These are phyloP conservation scores for Zygogramma bicolorata DNA, from an alignment of 2,888 invertebrate species.

Conservation along the genomic window DNA sequence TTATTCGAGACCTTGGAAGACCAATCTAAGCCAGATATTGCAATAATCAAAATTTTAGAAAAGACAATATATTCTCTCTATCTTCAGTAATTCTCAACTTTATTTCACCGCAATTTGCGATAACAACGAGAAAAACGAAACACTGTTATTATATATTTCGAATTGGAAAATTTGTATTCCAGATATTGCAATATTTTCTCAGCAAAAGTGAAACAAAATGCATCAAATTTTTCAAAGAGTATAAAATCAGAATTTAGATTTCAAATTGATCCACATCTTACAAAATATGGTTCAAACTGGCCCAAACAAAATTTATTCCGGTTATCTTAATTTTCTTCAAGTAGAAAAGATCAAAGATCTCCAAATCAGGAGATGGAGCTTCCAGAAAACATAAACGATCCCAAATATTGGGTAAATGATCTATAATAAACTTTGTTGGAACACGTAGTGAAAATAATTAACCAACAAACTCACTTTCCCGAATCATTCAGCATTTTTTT, in stretches of 20 bases:
- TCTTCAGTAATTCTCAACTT: too few relatives aligned
- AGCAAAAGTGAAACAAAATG: background rate
- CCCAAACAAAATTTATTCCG: background rate
- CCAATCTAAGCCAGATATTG: background rate
- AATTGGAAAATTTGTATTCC: too few relatives aligned
- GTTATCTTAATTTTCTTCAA: background rate
- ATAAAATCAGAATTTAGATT: background rate
- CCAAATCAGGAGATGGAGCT: background rate
- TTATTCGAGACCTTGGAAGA: background rate
- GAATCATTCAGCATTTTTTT: too few relatives aligned
- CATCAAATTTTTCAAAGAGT: background rate
- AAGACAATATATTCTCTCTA: too few relatives aligned
- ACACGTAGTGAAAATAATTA: background rate
- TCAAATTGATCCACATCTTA: too few relatives aligned
- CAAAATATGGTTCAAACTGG: too few relatives aligned
- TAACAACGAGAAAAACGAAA: background rate
- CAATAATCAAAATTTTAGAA: too few relatives aligned
- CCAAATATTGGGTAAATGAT: background rate
- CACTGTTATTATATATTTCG: background rate
- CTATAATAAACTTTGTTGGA: background rate
- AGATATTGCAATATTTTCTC: too few relatives aligned
- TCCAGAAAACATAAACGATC: background rate
- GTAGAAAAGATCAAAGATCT: too few relatives aligned
- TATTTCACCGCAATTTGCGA: too few relatives aligned
- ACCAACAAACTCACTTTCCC: background rate